These are phyloP conservation scores for Coranthus polyacanthus DNA, from an alignment of 2,797 vertebrate genomes.

Conservation along the genomic window DNA sequence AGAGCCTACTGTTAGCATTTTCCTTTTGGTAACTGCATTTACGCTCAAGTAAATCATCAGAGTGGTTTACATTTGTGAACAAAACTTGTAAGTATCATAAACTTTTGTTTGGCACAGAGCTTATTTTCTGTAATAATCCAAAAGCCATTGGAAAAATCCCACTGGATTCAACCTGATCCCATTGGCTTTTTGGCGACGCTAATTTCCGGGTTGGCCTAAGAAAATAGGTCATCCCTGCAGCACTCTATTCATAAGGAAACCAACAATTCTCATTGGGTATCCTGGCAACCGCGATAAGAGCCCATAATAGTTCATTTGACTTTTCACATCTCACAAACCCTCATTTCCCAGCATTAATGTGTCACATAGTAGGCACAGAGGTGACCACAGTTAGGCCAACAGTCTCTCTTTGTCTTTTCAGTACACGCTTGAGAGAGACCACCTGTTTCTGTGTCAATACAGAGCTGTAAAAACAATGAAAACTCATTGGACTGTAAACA, in stretches of 20 bases:
- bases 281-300: conserved; percentile 22
- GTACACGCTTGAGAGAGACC: conserved; percentile 49
- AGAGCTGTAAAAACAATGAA: conserved; percentile 62
- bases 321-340: conserved; percentile 37
- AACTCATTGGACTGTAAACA: conserved; percentile 56
- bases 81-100: no score
- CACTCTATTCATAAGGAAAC: conserved; percentile 30
- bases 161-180: no score
- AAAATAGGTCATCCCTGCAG: background rate
- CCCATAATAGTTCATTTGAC: conserved; percentile 30
- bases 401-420: conserved; percentile 57
- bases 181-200: no score
- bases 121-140: no score
- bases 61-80: no score
- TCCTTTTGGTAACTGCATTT: no score
- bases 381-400: conserved; percentile 43
- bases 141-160: no score
- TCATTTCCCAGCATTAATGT: conserved; percentile 40
- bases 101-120: no score
- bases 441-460: conserved; percentile 57
- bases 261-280: conserved; percentile 36
- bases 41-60: no score
- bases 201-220: no score
- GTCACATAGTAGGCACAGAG: conserved; percentile 44
- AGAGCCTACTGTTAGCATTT: no score